Evolutionary conservation across 2,888 invertebrate genomes (phyloP), one percentile per base, ranked within the genome.

Genomic region (Hypena proboscidalis): DNA sequence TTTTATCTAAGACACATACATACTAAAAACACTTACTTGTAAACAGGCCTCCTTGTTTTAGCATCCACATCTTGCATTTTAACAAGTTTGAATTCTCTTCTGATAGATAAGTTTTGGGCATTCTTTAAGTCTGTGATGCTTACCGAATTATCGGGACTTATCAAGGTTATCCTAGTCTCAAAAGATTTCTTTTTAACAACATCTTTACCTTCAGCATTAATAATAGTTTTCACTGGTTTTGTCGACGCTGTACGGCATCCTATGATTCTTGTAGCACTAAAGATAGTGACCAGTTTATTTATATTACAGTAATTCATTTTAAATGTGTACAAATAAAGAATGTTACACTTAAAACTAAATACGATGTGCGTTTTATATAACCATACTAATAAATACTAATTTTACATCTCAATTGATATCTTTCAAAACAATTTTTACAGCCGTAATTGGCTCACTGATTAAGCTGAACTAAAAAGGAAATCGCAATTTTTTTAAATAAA

Each of bases 11-110:
- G n/a, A n/a, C n/a, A n/a, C n/a, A n/a, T n/a, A n/a, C 3, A 4
- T 13, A 30, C 5, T 30, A 10, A 27, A 25, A 15, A 25, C 25
- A 74, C 85, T 67, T 74, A 92, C 92, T 93, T 94, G 69, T 95
- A 97, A 6, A 94, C 84, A 6, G 94, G 93, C 26, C 95, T 89
- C 19, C 94, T 92, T 0, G 93, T 93, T 81, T 95, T 95, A 0
- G 92, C 81, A 77, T 95, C 94, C 2, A 92, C 77, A 76, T 96
- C 95, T 50, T 93, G 78, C 14, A 95, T 79, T 84, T 95, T 94
- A 0, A 95, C 90, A 42, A 97, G 83, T 71, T 94, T 94, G 49
- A 96, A 82, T 34, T 95, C 93, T 56, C 95, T 87, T 23, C 94
- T 91, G 43, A 92, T 89, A 0, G 96, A 94, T 45, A 96, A 66